Percentiles rank a stretch among this genome's conserved stretches.
These are phyloP conservation scores for Drosophila orena DNA, from an alignment of 1,140 invertebrate species.

Conservation along the genomic window DNA sequence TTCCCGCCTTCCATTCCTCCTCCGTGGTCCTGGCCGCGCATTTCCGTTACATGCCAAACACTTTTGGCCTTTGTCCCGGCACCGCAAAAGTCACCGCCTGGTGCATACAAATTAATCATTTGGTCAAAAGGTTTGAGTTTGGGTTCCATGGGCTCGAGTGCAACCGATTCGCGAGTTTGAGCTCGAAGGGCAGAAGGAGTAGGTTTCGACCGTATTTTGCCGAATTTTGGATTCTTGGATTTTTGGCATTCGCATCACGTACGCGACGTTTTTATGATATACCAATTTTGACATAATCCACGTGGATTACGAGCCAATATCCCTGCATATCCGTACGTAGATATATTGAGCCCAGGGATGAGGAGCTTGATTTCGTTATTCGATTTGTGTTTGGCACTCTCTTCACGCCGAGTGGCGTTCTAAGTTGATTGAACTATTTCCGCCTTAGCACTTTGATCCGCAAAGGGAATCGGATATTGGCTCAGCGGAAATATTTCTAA, in stretches of 20 bases:
- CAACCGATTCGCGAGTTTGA: constrained; percentile 18
- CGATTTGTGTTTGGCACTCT: constrained; percentile 43
- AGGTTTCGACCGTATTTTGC: constrained; percentile 40
- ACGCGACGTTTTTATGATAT: constrained; percentile 82
- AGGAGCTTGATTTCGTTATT: constrained; percentile 52
- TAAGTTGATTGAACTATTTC: constrained; percentile 53
- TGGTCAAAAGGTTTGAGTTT: constrained; percentile 64
- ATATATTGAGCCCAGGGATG: constrained; percentile 17
- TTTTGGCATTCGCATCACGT: constrained; percentile 63
- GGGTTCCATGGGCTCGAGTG: neutral
- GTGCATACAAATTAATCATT: constrained; percentile 81
- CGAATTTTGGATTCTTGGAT: constrained; percentile 57
- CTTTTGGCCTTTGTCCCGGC: constrained; percentile 78
- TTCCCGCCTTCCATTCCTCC: constrained; percentile 2
- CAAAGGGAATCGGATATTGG: constrained; percentile 1
- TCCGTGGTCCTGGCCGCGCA: constrained; percentile 67
- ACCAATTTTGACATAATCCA: constrained; percentile 83
- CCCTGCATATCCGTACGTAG: constrained; percentile 27
- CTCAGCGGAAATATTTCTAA: neutral
- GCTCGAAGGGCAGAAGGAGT: constrained; percentile 16
- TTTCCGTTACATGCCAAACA: constrained; percentile 82
- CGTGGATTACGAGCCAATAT: constrained; percentile 72
- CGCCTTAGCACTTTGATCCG: constrained; percentile 40
- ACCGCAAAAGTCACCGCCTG: constrained; percentile 77
- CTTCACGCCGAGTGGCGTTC: constrained; percentile 30